These are phyloP conservation scores for Lagria hirta DNA, from an alignment of 2,888 invertebrate genomes.

Conservation along the genomic window DNA sequence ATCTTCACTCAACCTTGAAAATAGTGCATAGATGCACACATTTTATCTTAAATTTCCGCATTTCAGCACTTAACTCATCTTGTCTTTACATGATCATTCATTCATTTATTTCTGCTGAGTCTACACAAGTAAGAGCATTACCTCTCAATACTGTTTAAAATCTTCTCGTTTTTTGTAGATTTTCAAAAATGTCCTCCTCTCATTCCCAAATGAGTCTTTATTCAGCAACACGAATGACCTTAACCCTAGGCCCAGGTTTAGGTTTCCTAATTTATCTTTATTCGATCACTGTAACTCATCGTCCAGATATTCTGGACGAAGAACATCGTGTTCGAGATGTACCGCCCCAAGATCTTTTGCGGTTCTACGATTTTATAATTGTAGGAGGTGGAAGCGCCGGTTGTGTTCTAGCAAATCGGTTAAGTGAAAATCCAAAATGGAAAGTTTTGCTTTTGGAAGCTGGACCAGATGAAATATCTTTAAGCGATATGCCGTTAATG, in stretches of 20 bases:
- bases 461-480: slow-evolving; percentile 58
- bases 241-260: slow-evolving; percentile 67
- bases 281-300: slow-evolving; percentile 62
- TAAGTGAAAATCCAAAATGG: slow-evolving; percentile 74
- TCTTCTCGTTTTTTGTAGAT: no score
- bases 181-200: slow-evolving; percentile 31
- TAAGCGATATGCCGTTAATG: slow-evolving; percentile 72
- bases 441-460: slow-evolving; percentile 77
- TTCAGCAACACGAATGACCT: slow-evolving; percentile 65
- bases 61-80: slow-evolving; percentile 22
- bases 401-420: slow-evolving; percentile 73
- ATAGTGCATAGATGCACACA: no score
- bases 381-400: slow-evolving; percentile 84
- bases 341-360: slow-evolving; percentile 57
- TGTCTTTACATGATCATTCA: neutral
- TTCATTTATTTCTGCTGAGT: neutral
- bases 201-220: slow-evolving; percentile 50
- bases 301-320: slow-evolving; percentile 73
- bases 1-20: no score
- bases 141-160: neutral
- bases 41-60: slow-evolving; percentile 19
- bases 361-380: slow-evolving; percentile 76
- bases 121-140: no score
- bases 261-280: slow-evolving; percentile 66
- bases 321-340: slow-evolving; percentile 59